A percentile compares a stretch with the other conserved stretches of the same genome.
phyloP scores from a whole-genome alignment of 2,888 invertebrate species.

The Sisyra nigra region DNA sequence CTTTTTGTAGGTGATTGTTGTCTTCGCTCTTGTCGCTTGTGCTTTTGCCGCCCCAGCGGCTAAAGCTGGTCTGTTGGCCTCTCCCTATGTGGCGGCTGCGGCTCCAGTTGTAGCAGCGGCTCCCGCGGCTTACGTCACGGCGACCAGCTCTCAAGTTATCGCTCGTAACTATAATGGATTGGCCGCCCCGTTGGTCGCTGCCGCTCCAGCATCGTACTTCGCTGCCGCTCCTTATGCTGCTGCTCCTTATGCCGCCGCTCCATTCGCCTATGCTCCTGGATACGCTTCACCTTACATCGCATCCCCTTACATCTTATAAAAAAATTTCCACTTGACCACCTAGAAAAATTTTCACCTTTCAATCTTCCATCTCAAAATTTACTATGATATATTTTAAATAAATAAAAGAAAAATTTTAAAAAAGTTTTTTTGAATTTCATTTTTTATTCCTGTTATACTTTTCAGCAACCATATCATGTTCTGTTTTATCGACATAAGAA shows the following conservation, averaged over 20 bases:
- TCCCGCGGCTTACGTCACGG: constrained; percentile 35
- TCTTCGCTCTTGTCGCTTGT: constrained; percentile 4
- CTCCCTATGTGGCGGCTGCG: constrained; percentile 18
- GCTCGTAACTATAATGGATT: constrained; percentile 44
- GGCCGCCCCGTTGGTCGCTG: constrained; percentile 30
- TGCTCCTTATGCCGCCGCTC: constrained; percentile 26
- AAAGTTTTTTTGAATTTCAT: no score
- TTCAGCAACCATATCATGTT: no score
- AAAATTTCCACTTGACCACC: background rate
- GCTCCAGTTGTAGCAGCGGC: constrained; percentile 23
- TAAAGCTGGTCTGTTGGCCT: constrained; percentile 21
- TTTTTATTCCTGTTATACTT: no score
- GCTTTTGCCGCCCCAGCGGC: constrained; percentile 5
- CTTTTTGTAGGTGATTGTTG: background rate
- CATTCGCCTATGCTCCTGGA: background rate
- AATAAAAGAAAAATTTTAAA: background rate
- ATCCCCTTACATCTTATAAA: no score
- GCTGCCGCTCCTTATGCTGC: constrained; percentile 15
- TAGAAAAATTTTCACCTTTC: background rate
- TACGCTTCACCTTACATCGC: background rate
- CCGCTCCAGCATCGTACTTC: constrained; percentile 31
- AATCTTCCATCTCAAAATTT: background rate
- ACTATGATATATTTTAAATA: background rate
- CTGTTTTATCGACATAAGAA: no score
- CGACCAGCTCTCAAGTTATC: constrained; percentile 46